These are phyloP conservation scores for Cynodonichthys magdalenae DNA, from an alignment of 2,797 vertebrate species.

Conservation along the genomic window DNA sequence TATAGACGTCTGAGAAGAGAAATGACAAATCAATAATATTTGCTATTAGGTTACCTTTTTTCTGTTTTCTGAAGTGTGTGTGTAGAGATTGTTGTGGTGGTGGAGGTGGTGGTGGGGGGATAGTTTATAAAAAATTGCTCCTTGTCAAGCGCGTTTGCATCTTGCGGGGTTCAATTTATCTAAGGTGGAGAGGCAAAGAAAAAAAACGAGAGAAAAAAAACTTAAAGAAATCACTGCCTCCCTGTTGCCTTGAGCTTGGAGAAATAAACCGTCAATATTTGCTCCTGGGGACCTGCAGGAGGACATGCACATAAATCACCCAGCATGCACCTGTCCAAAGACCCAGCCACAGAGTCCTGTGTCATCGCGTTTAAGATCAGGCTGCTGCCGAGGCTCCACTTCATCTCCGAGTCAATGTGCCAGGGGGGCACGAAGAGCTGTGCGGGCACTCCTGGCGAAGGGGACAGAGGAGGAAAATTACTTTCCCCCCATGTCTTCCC, in stretches of 20 bases:
- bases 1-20: slow-evolving; percentile 60
- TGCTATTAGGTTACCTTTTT: slow-evolving; percentile 62
- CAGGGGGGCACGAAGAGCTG: slow-evolving; percentile 56
- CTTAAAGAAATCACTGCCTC: slow-evolving; percentile 80
- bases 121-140: slow-evolving; percentile 53
- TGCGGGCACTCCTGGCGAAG: slow-evolving; percentile 36
- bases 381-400: slow-evolving; percentile 70
- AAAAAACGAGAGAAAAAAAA: slow-evolving; percentile 61
- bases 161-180: slow-evolving; percentile 81
- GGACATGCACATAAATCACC: slow-evolving; percentile 83
- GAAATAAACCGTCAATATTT: slow-evolving; percentile 85
- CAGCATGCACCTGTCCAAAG: slow-evolving; percentile 83
- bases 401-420: slow-evolving; percentile 77
- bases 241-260: slow-evolving; percentile 78
- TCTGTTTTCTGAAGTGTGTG: slow-evolving; percentile 33
- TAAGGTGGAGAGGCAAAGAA: slow-evolving; percentile 55
- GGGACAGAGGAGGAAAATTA: slow-evolving; percentile 63
- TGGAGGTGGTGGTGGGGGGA: slow-evolving; percentile 1
- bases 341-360: slow-evolving; percentile 77
- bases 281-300: slow-evolving; percentile 76
- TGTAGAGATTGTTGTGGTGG: background rate
- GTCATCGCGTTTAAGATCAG: slow-evolving; percentile 80
- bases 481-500: slow-evolving; percentile 61
- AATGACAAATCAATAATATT: slow-evolving; percentile 78
- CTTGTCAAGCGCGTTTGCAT: slow-evolving; percentile 80